Evolutionary conservation across 2,888 invertebrate genomes (phyloP), one percentile per base, ranked within the genome.

Genomic region (Dione juno): DNA sequence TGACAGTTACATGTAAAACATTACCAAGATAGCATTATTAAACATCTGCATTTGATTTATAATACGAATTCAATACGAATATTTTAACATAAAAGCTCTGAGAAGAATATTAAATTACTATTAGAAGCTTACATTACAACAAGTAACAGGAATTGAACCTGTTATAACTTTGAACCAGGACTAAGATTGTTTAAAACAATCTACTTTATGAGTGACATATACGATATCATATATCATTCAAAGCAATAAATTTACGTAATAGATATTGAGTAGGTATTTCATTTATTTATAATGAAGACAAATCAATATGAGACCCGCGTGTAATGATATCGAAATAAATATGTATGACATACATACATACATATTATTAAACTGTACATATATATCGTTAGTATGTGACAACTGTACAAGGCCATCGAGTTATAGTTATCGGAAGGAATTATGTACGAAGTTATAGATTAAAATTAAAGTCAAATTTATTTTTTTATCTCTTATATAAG

Each of bases 361-460:
- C n/a, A n/a, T n/a, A n/a, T n/a, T n/a, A n/a, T n/a, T n/a, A n/a
- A n/a, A n/a, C n/a, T n/a, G n/a, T n/a, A n/a, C 13, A 0, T 14
- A 28, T 37, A 13, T 58, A 40, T 40, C 3, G 58, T 54, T 45
- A 16, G 69, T 61, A 54, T 16, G 50, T 50, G 66, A 52, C 67
- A 52, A 28, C 16, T 58, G 37, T 13, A 48, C 68, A 63, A 68
- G 68, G 73, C 43, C 71, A 63, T 50, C 50, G 65, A n/a, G n/a
- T n/a, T n/a, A n/a, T 41, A 37, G 63, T 61, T 64, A 64, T 40
- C 50, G 50, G 43, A 21, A 19, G 13, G 40, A 3, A 21, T 37
- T 52, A 40, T 50, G 50, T 37, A 40, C 19, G 28, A 61, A 43
- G n/a, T 45, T 43, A 28, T n/a, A 11, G 35, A 19, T 52, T 21